These are phyloP conservation scores for Criorhina ranunculi DNA, from an alignment of 2,888 invertebrate species.

Conservation along the genomic window DNA sequence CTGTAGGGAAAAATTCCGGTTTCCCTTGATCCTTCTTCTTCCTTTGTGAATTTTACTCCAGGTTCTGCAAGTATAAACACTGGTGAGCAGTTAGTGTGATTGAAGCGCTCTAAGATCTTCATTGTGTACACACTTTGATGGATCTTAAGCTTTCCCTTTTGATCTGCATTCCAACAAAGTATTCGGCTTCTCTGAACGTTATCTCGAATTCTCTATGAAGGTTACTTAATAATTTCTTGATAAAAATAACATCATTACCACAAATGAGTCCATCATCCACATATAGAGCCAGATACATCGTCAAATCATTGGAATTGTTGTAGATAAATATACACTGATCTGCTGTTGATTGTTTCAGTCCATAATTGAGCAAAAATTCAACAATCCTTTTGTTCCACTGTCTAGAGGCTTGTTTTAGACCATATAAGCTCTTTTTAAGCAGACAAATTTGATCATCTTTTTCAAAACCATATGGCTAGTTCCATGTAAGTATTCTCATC, in stretches of 20 bases:
- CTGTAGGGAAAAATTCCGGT: slow-evolving; percentile 47
- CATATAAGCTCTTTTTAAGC: slow-evolving; percentile 58
- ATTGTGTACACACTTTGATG: neutral
- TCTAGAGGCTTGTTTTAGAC: slow-evolving; percentile 61
- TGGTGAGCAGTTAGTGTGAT: slow-evolving; percentile 6
- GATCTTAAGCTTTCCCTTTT: slow-evolving; percentile 14
- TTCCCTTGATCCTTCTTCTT: slow-evolving; percentile 18
- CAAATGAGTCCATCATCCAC: slow-evolving; percentile 78
- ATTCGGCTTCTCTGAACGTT: slow-evolving; percentile 14
- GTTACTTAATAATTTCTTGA: neutral
- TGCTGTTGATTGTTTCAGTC: slow-evolving; percentile 58
- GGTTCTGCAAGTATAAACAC: slow-evolving; percentile 6
- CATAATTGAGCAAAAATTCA: slow-evolving; percentile 23
- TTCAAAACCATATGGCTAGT: slow-evolving; percentile 50
- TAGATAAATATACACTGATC: slow-evolving; percentile 59
- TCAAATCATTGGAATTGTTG: slow-evolving; percentile 15
- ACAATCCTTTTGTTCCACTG: slow-evolving; percentile 4
- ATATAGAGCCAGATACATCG: slow-evolving; percentile 74
- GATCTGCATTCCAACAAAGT: slow-evolving; percentile 34
- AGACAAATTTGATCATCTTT: slow-evolving; percentile 49
- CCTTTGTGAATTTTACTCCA: slow-evolving; percentile 23
- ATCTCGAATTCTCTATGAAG: neutral
- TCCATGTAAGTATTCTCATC: slow-evolving; percentile 62
- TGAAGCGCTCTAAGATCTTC: slow-evolving; percentile 18
- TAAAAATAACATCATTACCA: slow-evolving; percentile 33